A percentile compares a stretch with the other conserved stretches of the same genome.
phyloP scores from a whole-genome alignment of 2,113 vertebrate genomes.

The Todiramphus chloris region DNA sequence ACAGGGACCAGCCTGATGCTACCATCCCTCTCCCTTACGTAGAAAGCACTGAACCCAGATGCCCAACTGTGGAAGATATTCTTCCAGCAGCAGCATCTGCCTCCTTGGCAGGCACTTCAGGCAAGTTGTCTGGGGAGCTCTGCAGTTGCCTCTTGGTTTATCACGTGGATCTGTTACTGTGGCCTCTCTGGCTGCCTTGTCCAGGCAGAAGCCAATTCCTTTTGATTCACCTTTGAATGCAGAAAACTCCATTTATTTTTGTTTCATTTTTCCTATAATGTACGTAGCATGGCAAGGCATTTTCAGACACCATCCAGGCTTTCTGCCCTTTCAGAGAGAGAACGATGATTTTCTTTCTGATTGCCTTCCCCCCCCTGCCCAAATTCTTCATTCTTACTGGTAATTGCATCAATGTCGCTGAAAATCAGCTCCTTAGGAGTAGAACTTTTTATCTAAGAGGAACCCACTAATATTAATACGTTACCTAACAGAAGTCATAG shows the following conservation, averaged over 20 bases:
- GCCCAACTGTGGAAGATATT: slow-evolving; percentile 74
- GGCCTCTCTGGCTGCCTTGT: slow-evolving; percentile 73
- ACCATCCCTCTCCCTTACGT: slow-evolving; percentile 65
- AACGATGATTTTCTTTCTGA: background rate
- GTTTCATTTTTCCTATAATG: background rate
- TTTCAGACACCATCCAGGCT: background rate
- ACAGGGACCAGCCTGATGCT: slow-evolving; percentile 21
- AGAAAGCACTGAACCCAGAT: slow-evolving; percentile 78
- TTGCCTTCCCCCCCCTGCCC: background rate
- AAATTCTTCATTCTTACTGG: slow-evolving; percentile 18
- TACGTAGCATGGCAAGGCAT: background rate
- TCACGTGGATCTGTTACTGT: slow-evolving; percentile 73
- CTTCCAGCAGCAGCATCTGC: slow-evolving; percentile 84
- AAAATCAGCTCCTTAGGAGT: background rate
- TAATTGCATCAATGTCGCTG: slow-evolving; percentile 23
- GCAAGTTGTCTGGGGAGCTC: slow-evolving; percentile 74
- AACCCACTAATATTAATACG: slow-evolving; percentile 1
- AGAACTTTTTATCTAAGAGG: slow-evolving; percentile 5
- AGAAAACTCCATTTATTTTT: slow-evolving; percentile 39
- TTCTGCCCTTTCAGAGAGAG: slow-evolving; percentile 23
- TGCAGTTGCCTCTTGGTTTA: slow-evolving; percentile 75
- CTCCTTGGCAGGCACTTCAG: slow-evolving; percentile 77
- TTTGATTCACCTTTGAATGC: slow-evolving; percentile 74
- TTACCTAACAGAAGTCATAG: background rate
- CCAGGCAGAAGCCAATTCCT: slow-evolving; percentile 69